Base-by-base conservation (phyloP, 2,113 vertebrate species). In the Carollia perspicillata region DNA sequence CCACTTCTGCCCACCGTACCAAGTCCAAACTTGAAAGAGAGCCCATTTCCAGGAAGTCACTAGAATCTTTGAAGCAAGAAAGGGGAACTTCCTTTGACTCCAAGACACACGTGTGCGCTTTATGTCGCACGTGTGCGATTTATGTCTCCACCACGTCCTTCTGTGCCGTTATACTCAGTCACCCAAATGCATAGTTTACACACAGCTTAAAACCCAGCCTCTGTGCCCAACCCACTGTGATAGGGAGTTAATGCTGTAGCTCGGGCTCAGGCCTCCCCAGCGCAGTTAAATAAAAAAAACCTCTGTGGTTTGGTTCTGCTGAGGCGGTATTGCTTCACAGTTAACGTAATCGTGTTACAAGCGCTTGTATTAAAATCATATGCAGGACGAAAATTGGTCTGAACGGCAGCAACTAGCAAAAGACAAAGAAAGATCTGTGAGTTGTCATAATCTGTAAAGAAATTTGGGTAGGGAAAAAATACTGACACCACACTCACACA, bases 281-380 rank as follows among this genome's bases (percentile, higher is more conserved):
- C 58, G 63, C 6, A 65, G 79, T 75, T 97, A 88, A 90, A 94
- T 97, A 97, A 95, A 95, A 94, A 97, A 97, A 95, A 95, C 28
- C 87, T 66, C 37, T 95, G 71, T 85, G 92, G 51, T 97, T 96
- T 97, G 86, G 83, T 97, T 96, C 84, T 74, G 78, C 84, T 10
- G 69, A 77, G 69, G 78, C 28, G 3, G 83, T 91, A 63, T 96
- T 97, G 97, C 96, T 96, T 78, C 96, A 75, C 80, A 42, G 93
- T 97, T 97, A 90, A 88, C 78, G 89, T 97, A 97, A 96, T 97
- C 86, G 72, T 72, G 89, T 95, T 97, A 90, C 74, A 97, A 95
- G 55, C 4, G 0, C 18, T 97, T 96, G 26, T 90, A 93, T 97
- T 96, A 98, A 98, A 98, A 97, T 97, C 95, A 93, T 35, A 95